Percentiles rank a stretch among this genome's conserved stretches.
Evolutionary conservation across 2,113 vertebrate species (phyloP).

Genomic region (Pampusana beccarii): DNA sequence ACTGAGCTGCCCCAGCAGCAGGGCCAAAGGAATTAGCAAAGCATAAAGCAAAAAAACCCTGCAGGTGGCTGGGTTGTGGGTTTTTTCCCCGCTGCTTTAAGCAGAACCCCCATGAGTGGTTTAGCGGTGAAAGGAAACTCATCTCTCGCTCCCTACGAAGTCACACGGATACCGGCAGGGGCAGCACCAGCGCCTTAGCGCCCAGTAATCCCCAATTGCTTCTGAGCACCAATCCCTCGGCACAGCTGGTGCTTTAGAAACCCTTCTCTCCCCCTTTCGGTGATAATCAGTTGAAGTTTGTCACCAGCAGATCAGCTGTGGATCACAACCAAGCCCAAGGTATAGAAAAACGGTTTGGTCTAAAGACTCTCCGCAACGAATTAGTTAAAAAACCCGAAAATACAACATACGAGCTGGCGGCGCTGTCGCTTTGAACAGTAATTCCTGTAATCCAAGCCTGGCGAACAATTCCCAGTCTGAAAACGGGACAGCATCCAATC

Average conservation of each 20-base stretch:
- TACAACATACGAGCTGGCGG: neutral
- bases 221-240: neutral
- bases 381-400: neutral
- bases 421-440: neutral
- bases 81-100: fast-evolving
- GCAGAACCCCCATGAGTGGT: neutral
- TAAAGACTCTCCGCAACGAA: neutral
- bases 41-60: neutral
- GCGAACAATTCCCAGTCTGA: neutral
- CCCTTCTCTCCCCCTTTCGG: neutral
- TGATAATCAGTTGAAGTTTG: neutral
- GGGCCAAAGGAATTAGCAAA: neutral
- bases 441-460: slow-evolving; percentile 28
- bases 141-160: neutral
- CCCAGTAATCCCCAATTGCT: neutral
- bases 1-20: neutral
- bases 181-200: neutral
- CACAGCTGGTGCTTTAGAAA: neutral
- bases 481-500: slow-evolving; percentile 18
- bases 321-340: neutral
- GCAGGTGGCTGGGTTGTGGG: neutral
- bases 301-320: neutral
- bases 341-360: neutral
- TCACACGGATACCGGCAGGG: fast-evolving
- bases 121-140: neutral